Evolutionary conservation across 1,140 invertebrate species (phyloP).

Genomic region (Drosophila pandora): DNA sequence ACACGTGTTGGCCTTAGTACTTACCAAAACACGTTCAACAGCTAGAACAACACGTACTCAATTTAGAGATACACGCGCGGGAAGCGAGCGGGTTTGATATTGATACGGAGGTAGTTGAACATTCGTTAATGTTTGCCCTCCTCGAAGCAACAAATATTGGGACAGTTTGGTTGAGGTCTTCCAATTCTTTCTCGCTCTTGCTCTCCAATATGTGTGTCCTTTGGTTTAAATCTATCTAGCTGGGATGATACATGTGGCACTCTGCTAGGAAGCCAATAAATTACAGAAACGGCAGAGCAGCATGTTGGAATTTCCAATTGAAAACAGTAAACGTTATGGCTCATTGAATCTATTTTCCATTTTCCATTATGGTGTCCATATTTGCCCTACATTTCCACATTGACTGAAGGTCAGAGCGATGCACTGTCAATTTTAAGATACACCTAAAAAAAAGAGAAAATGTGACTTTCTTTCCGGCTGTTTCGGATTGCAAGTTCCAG

Average conservation of each 20-base stretch:
- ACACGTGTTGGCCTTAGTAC: slow-evolving; percentile 59
- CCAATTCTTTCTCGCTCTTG: not conserved
- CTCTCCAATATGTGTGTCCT: not conserved
- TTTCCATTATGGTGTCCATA: slow-evolving; percentile 38
- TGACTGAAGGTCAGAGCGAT: slow-evolving; percentile 42
- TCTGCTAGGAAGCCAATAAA: slow-evolving; percentile 53
- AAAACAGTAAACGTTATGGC: slow-evolving; percentile 40
- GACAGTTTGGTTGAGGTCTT: slow-evolving; percentile 36
- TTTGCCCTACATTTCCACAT: slow-evolving; percentile 25
- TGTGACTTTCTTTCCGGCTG: slow-evolving; percentile 43
- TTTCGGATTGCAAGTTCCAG: slow-evolving; percentile 17
- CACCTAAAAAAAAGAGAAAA: slow-evolving; percentile 17
- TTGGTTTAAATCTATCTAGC: not conserved
- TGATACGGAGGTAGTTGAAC: slow-evolving; percentile 49
- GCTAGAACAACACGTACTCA: slow-evolving; percentile 78
- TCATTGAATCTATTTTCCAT: slow-evolving; percentile 44
- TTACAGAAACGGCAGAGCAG: slow-evolving; percentile 31
- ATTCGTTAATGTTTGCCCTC: slow-evolving; percentile 59
- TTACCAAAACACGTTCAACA: slow-evolving; percentile 75
- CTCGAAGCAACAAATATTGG: slow-evolving; percentile 48
- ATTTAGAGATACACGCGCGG: slow-evolving; percentile 66
- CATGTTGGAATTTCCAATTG: slow-evolving; percentile 37
- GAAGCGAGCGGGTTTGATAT: slow-evolving; percentile 27
- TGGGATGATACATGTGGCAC: slow-evolving; percentile 14
- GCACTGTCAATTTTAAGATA: slow-evolving; percentile 30